Evolutionary conservation across 2,113 vertebrate species (phyloP).

Genomic region (Proterorhinus semilunaris): DNA sequence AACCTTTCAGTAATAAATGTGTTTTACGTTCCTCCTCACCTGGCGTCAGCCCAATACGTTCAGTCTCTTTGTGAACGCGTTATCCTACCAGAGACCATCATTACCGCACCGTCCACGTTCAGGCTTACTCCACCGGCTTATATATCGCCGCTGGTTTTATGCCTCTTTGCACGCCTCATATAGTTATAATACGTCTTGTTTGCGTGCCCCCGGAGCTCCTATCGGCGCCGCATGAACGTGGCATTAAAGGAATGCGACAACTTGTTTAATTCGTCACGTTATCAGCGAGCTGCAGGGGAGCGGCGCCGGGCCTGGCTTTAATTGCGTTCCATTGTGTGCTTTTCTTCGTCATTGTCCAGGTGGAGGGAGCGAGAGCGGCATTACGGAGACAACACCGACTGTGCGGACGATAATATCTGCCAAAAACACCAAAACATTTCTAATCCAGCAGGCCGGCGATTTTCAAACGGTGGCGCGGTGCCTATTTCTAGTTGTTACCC

Average conservation of each 20-base stretch:
- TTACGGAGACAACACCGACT: constrained; percentile 64
- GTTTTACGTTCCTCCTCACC: too few species aligned
- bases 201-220: constrained; percentile 32
- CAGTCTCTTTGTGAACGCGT: too few species aligned
- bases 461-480: too few species aligned
- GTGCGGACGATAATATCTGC: constrained; percentile 66
- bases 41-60: too few species aligned
- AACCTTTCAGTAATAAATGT: too few species aligned
- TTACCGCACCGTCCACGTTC: too few species aligned
- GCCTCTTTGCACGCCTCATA: background rate
- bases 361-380: constrained; percentile 64
- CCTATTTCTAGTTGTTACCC: too few species aligned
- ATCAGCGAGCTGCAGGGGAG: constrained; percentile 48
- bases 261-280: constrained; percentile 62
- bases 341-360: constrained; percentile 71
- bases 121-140: too few species aligned
- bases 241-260: constrained; percentile 57
- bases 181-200: constrained; percentile 8
- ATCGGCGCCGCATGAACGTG: constrained; percentile 51
- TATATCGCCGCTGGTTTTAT: background rate
- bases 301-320: constrained; percentile 50
- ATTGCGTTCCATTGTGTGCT: constrained; percentile 63
- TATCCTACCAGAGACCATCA: too few species aligned
- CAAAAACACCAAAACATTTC: constrained; percentile 46
- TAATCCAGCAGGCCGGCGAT: too few species aligned